phyloP scores from a whole-genome alignment of 2,888 invertebrate genomes.

The Cotesia congregata region DNA sequence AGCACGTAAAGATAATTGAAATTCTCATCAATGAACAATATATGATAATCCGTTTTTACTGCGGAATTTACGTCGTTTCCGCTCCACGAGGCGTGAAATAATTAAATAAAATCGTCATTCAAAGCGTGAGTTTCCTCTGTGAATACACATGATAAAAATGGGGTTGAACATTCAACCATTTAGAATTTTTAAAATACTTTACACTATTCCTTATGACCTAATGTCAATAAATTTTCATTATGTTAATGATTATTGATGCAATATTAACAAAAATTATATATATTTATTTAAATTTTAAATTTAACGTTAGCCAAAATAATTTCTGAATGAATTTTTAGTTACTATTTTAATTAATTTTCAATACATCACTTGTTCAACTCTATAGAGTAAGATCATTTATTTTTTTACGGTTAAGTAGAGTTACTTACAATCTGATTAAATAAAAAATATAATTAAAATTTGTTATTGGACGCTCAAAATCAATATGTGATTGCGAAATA shows the following conservation, averaged over 20 bases:
- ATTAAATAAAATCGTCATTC: slow-evolving; percentile 5
- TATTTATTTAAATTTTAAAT: background rate
- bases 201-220: background rate
- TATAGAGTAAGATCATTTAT: background rate
- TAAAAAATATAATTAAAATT: background rate
- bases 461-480: background rate
- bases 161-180: slow-evolving; percentile 11
- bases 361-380: background rate
- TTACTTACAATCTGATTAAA: background rate
- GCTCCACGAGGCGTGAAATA: background rate
- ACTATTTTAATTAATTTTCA: background rate
- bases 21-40: slow-evolving; percentile 23
- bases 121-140: slow-evolving; percentile 5
- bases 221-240: background rate
- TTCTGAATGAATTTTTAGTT: background rate
- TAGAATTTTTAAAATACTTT: slow-evolving; percentile 6
- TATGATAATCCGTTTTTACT: slow-evolving; percentile 12
- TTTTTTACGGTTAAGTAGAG: background rate
- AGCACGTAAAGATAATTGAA: slow-evolving; percentile 81
- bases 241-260: background rate
- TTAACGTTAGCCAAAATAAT: background rate
- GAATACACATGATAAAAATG: slow-evolving; percentile 14
- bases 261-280: background rate
- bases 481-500: background rate
- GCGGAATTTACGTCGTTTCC: slow-evolving; percentile 10